Percentiles rank a stretch among this genome's conserved stretches.
Conservation (phyloP, 2,797 vertebrate genomes). For the Holocentrus rufus region DNA sequence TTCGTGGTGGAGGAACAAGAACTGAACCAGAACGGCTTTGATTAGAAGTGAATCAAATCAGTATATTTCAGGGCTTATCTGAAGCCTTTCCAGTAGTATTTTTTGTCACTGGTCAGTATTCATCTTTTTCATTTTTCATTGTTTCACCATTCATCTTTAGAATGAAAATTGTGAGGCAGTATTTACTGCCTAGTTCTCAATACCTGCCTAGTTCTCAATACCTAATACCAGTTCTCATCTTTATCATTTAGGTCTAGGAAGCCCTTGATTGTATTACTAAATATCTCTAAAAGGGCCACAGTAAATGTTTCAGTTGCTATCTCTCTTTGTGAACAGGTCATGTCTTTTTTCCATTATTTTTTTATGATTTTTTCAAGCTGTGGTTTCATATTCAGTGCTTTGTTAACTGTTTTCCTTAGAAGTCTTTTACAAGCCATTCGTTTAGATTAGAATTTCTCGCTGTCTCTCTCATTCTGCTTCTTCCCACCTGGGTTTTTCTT, state of each 20-base stretch:
- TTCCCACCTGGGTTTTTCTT: slow-evolving; percentile 56
- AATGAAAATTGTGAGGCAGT: not conserved
- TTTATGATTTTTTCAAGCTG: too few relatives aligned
- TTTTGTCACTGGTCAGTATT: not conserved
- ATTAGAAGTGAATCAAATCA: too few relatives aligned
- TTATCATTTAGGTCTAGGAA: not conserved
- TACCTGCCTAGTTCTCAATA: too few relatives aligned
- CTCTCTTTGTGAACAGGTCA: not conserved
- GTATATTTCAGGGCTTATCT: too few relatives aligned
- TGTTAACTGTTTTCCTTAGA: too few relatives aligned
- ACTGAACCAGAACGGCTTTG: too few relatives aligned
- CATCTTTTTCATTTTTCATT: not conserved
- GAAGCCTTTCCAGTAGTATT: too few relatives aligned
- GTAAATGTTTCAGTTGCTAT: too few relatives aligned
- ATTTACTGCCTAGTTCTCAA: slow-evolving; percentile 7
- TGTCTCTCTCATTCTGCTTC: slow-evolving; percentile 23
- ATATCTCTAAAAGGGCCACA: not conserved
- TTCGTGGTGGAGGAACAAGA: too few relatives aligned
- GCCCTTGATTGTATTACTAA: not conserved
- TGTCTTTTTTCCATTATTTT: not conserved
- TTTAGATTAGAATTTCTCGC: not conserved
- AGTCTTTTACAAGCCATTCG: not conserved
- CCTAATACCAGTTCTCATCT: not conserved
- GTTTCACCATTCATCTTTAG: not conserved
- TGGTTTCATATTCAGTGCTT: not conserved